Conservation (phyloP, 2,113 vertebrate genomes). For the Thamnophis sirtalis region DNA sequence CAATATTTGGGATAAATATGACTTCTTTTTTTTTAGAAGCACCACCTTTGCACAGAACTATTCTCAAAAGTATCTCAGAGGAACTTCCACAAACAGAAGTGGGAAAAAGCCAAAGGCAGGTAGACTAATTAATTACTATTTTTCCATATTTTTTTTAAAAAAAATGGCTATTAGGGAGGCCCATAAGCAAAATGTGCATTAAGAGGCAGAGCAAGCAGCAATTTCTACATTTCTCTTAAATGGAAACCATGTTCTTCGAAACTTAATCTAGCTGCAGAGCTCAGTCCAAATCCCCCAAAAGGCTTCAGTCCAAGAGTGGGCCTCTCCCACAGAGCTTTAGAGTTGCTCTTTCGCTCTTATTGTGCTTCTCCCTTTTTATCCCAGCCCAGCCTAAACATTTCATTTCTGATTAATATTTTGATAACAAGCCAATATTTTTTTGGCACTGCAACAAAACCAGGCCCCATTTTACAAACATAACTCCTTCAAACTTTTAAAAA, state of each 20-base stretch:
- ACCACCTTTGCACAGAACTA: neutral
- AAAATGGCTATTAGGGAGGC: neutral
- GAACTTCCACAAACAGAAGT: neutral
- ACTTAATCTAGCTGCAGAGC: slow-evolving; percentile 68
- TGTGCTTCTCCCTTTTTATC: slow-evolving; percentile 51
- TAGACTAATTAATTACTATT: slow-evolving; percentile 15
- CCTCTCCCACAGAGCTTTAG: slow-evolving; percentile 30
- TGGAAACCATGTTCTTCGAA: slow-evolving; percentile 66
- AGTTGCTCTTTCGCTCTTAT: slow-evolving; percentile 20
- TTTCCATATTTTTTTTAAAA: neutral
- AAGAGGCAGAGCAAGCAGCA: slow-evolving; percentile 29
- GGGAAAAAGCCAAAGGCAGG: slow-evolving; percentile 1
- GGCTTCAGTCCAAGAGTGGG: slow-evolving; percentile 65
- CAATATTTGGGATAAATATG: neutral
- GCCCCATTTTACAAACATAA: slow-evolving; percentile 55
- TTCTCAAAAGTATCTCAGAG: neutral
- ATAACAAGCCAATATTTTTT: slow-evolving; percentile 64
- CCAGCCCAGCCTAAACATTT: slow-evolving; percentile 66
- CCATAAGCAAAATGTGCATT: slow-evolving; percentile 16
- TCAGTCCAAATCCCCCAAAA: slow-evolving; percentile 67
- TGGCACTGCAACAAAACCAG: slow-evolving; percentile 61
- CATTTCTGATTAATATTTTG: slow-evolving; percentile 68
- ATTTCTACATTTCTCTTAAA: slow-evolving; percentile 45
- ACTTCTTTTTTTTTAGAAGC: neutral
- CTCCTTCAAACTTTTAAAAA: slow-evolving; percentile 40